Evolutionary conservation across 2,888 invertebrate species (phyloP), one percentile per base, ranked within the genome.

Genomic region (Pegoplata infirma): DNA sequence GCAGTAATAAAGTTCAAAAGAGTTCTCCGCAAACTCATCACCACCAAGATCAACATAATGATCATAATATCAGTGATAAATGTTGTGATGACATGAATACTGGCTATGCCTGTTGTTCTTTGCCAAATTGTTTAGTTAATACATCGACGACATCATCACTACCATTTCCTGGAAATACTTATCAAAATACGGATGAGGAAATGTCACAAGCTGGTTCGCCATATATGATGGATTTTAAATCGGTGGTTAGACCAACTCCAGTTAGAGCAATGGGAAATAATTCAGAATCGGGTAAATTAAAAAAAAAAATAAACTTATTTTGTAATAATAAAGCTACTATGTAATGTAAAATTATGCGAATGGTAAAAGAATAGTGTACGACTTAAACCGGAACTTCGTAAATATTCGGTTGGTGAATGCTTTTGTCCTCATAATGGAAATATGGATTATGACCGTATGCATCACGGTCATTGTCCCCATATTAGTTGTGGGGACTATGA

Each of bases 231-330:
- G 88, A 87, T 82, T 85, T 85, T 72, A 88, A 86, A 51, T 83
- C 88, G 2, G 83, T 88, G 25, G 82, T 88, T 6, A 83, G 89
- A 58, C 88, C 88, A 2, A 86, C 86, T 19, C 89, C 88, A 3
- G 84, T 88, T 40, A 83, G 88, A n/a, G 85, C 84, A 0, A 64
- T 85, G 14, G 81, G 82, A 36, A 83, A 69, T 80, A 80, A 58
- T 49, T 63, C 75, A 16, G 87, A 87, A 67, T 81, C 86, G 76
- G 87, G 88, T 88, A 82, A 85, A 28, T 5, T 19, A 5, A 47
- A 12, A 16, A 12, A 17, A 12, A 19, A 32, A n/a, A n/a, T n/a
- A n/a, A n/a, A n/a, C n/a, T n/a, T n/a, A n/a, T n/a, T n/a, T n/a
- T n/a, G n/a, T n/a, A n/a, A n/a, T n/a, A n/a, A n/a, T n/a, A n/a